Percentiles rank a stretch among this genome's conserved stretches.
Evolutionary conservation across 92 coral and sea anemone genomes (phyloP).

Genomic region (Paragorgia papillata): DNA sequence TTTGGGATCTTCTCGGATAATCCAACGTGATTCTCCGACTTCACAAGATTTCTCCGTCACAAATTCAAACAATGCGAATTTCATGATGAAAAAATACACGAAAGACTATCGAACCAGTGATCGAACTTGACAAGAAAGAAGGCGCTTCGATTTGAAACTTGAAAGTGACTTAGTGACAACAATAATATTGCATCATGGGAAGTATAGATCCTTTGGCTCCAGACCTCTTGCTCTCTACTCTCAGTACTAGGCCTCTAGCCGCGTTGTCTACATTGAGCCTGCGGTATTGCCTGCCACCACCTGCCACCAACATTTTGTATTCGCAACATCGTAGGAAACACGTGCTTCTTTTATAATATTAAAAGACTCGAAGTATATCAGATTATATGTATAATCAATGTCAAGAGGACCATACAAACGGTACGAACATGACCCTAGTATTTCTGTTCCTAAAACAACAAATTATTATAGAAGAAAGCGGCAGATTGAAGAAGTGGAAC

Average conservation of each 20-base stretch:
- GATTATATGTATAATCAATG: not conserved
- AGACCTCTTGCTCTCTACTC: no score
- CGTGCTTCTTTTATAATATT: no score
- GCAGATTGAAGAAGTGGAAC: not conserved
- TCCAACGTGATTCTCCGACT: slow-evolving; percentile 17
- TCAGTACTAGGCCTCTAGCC: no score
- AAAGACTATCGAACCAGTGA: no score
- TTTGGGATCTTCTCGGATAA: slow-evolving; percentile 12
- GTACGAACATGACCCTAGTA: not conserved
- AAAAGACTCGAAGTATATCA: not conserved
- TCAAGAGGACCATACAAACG: slow-evolving; percentile 9
- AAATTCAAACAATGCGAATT: slow-evolving; percentile 20
- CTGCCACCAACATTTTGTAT: no score
- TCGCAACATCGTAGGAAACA: no score
- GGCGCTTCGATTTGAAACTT: no score
- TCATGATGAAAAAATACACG: not conserved
- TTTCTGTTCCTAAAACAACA: not conserved
- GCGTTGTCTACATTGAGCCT: no score
- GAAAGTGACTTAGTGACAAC: no score
- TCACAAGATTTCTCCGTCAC: slow-evolving; percentile 2
- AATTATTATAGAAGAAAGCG: not conserved
- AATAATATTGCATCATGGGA: no score
- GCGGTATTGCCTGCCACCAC: no score
- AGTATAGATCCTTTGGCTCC: no score
- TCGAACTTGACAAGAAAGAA: not conserved